Percentiles rank a stretch among this genome's conserved stretches.
Conservation (phyloP, 2,888 invertebrate genomes). For the Steinernema hermaphroditum region DNA sequence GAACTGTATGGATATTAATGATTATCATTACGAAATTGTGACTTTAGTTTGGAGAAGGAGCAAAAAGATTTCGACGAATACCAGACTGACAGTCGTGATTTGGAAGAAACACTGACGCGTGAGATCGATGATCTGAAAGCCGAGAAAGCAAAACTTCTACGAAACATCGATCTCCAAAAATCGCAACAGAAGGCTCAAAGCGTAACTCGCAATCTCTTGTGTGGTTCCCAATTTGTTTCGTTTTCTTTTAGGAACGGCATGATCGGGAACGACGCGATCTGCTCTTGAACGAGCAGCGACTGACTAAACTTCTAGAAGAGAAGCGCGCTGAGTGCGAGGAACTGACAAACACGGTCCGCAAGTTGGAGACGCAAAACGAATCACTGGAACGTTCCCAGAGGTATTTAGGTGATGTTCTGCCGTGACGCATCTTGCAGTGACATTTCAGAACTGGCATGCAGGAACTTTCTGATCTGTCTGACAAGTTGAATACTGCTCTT, state of each 20-base stretch:
- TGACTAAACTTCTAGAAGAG: slow-evolving; percentile 7
- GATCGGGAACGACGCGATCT: slow-evolving; percentile 7
- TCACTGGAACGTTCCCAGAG: background rate
- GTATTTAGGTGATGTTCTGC: background rate
- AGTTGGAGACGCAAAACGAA: background rate
- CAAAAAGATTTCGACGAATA: slow-evolving; percentile 16
- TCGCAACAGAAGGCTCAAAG: background rate
- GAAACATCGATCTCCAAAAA: background rate
- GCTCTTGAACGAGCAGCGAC: background rate
- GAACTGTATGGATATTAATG: background rate
- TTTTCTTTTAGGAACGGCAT: slow-evolving; percentile 4
- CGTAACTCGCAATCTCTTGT: background rate
- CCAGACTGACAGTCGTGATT: background rate
- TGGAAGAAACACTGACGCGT: background rate
- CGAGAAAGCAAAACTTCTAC: background rate
- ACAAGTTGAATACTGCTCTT: background rate
- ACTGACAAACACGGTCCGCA: background rate
- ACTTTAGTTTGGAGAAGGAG: slow-evolving; percentile 6
- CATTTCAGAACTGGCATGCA: slow-evolving; percentile 11
- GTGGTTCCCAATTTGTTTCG: background rate
- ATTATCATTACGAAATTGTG: background rate
- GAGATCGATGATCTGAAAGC: slow-evolving; percentile 8
- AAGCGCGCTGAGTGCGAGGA: background rate
- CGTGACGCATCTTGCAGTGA: no score
- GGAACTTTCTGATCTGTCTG: background rate